A percentile compares a stretch with the other conserved stretches of the same genome.
phyloP scores from a whole-genome alignment of 2,888 invertebrate species.

The Lumbricus terrestris region DNA sequence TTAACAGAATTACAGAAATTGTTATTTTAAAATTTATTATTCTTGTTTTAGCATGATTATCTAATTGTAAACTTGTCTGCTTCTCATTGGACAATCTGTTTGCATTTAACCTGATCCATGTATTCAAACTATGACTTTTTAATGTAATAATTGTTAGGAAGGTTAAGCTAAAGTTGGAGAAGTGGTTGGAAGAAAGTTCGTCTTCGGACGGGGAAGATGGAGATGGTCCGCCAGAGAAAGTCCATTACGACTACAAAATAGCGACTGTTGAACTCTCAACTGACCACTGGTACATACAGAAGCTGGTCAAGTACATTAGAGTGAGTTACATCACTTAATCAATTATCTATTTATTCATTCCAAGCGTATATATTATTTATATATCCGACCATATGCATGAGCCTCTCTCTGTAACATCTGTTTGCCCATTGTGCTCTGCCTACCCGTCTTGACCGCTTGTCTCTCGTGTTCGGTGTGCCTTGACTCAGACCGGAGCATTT shows the following conservation, averaged over 20 bases:
- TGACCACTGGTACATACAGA: slow-evolving; percentile 19
- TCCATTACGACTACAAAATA: background rate
- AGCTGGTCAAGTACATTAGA: slow-evolving; percentile 10
- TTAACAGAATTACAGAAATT: no score
- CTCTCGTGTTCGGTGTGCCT: no score
- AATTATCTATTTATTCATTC: background rate
- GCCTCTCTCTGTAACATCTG: no score
- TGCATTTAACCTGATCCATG: background rate
- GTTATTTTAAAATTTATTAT: background rate
- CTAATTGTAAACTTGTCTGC: background rate
- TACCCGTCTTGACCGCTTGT: no score
- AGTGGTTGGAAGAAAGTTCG: slow-evolving; percentile 25
- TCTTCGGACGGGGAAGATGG: slow-evolving; percentile 6
- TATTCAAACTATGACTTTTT: background rate
- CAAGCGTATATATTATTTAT: background rate
- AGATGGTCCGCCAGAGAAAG: slow-evolving; percentile 17
- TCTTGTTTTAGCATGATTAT: background rate
- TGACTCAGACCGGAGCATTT: no score
- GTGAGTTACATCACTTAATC: background rate
- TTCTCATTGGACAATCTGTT: background rate
- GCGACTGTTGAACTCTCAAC: background rate
- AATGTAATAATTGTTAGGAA: background rate
- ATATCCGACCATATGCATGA: no score
- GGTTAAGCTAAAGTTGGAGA: slow-evolving; percentile 9
- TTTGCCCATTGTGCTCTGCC: no score